Base-by-base conservation (phyloP, 1,140 invertebrate species). In the Araneus ventricosus region DNA sequence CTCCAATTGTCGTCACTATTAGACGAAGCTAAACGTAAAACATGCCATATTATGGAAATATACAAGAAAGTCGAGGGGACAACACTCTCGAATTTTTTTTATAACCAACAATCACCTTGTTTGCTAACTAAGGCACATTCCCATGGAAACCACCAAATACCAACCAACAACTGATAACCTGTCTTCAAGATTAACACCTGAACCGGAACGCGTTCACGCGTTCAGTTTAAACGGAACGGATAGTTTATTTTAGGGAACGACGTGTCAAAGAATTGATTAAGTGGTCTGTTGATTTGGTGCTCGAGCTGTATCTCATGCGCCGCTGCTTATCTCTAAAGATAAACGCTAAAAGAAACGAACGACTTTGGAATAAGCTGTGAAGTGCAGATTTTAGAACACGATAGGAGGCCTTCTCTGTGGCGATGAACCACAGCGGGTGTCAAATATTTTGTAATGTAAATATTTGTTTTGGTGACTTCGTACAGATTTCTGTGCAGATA, bases 251-350 rank as follows among this genome's bases (percentile, higher is more conserved):
- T 34, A 75, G 14, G 27, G 30, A 75, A 17, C 27, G 30, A 75
- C 27, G 17, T 75, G 67, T 75, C 67, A 75, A 75, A 75, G n/a
- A 75, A 75, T 75, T 75, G 67, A 75, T 75, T 14, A 30, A 34
- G 30, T 75, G 67, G 30, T 20, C 14, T 37, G 67, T 37, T 75
- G 67, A 75, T 22, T 20, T 34, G 34, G 67, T 5, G 30, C 67
- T 75, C 30, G 17, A 75, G 17, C 17, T 10, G 27, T 30, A 75
- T 75, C 67, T 34, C 4, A 27, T 14, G 63, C 10, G 2, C n/a
- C 24, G 24, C 6, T 63, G 7, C 3, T 37, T 75, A 75, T 75
- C 67, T 75, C 27, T 17, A 4, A 7, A 30, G 67, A 75, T 75
- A 75, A 61, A 30, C 30, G 67, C 17, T n/a, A 17, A 34, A 20